Percentiles rank a stretch among this genome's conserved stretches.
Conservation (phyloP, 2,113 vertebrate species). For the Chaetops frenatus region DNA sequence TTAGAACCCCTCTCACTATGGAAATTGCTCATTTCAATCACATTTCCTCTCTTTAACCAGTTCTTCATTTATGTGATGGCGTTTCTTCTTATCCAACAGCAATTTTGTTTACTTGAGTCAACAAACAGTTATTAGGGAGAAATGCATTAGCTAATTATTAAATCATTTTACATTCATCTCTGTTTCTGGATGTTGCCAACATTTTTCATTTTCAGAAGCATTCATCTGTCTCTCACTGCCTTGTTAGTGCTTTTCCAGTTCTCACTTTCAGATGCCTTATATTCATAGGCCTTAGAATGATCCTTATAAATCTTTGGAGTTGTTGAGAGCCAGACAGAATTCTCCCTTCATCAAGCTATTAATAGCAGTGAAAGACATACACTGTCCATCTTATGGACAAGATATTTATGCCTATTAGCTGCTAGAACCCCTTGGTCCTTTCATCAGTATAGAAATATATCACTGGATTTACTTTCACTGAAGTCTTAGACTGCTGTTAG, state of each 20-base stretch:
- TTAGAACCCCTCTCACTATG: not conserved
- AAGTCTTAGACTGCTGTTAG: not conserved
- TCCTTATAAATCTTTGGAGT: not conserved
- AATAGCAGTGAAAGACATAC: not conserved
- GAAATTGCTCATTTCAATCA: not conserved
- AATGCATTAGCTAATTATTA: not conserved
- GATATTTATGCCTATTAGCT: not conserved
- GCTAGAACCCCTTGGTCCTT: not conserved
- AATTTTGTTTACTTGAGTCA: not conserved
- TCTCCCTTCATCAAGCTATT: not conserved
- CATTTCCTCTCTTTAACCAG: not conserved
- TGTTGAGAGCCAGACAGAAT: not conserved
- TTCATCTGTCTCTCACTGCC: not conserved
- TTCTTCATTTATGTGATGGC: not conserved
- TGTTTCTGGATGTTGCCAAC: not conserved
- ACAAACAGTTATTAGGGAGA: not conserved
- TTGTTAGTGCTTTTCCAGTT: not conserved
- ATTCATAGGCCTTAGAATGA: not conserved
- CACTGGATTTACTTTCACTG: not conserved
- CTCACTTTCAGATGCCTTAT: not conserved
- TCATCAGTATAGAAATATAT: not conserved
- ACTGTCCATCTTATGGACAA: not conserved
- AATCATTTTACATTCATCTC: not conserved
- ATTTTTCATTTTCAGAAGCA: not conserved
- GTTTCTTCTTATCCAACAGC: not conserved